Evolutionary conservation across 2,113 vertebrate genomes (phyloP).

Genomic region (Mesocricetus auratus): DNA sequence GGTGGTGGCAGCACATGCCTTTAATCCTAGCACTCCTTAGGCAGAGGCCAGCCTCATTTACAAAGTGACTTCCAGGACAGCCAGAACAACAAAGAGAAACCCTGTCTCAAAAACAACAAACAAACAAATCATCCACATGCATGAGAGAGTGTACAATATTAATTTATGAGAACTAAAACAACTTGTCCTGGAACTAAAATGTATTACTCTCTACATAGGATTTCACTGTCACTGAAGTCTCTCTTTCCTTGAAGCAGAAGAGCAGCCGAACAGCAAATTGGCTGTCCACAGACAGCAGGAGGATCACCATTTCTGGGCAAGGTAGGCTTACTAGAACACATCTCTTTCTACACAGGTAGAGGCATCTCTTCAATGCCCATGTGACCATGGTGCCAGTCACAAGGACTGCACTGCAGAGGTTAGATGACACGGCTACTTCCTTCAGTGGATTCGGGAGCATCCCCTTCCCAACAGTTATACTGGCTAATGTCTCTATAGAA

Average conservation of each 20-base stretch:
- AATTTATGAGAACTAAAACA: constrained; percentile 16
- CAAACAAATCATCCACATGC: no score
- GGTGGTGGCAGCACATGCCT: no score
- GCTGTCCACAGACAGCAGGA: not conserved
- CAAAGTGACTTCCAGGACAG: no score
- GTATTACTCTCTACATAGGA: not conserved
- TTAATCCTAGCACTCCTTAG: no score
- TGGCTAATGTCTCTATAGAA: not conserved
- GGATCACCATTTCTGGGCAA: constrained; percentile 35
- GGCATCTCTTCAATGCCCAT: constrained; percentile 3
- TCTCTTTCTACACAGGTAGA: not conserved
- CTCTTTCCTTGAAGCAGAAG: constrained; percentile 41
- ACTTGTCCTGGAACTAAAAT: constrained; percentile 5
- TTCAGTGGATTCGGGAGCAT: constrained; percentile 16
- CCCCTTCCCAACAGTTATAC: not conserved
- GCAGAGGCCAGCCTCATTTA: no score
- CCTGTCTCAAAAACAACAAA: no score
- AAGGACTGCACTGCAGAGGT: not conserved
- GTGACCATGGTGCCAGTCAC: not conserved
- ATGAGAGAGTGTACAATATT: not conserved
- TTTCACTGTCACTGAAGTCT: constrained; percentile 32
- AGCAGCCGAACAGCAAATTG: not conserved
- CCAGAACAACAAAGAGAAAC: no score
- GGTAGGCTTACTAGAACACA: not conserved
- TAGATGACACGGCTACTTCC: not conserved